These are phyloP conservation scores for Phorcus lineatus DNA, from an alignment of 2,888 invertebrate genomes.

Conservation along the genomic window DNA sequence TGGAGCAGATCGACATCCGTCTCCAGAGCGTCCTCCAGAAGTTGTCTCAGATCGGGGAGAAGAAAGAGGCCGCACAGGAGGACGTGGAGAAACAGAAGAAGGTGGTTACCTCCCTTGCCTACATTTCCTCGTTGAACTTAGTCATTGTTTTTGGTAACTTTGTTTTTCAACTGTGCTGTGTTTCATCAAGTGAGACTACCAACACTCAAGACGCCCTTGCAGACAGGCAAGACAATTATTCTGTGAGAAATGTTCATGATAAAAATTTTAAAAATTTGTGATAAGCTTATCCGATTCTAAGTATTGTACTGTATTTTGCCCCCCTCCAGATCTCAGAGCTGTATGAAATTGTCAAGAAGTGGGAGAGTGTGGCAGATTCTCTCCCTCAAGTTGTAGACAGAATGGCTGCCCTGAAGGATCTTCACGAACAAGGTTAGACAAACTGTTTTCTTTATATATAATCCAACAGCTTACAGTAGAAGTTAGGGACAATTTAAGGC, in stretches of 20 bases:
- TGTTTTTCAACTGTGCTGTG: no score
- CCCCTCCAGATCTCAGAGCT: slow-evolving; percentile 86
- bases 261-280: no score
- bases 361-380: slow-evolving; percentile 87
- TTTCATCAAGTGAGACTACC: no score
- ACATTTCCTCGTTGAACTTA: no score
- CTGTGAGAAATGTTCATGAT: no score
- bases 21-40: slow-evolving; percentile 85
- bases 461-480: background rate
- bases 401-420: slow-evolving; percentile 88
- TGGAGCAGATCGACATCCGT: slow-evolving; percentile 90
- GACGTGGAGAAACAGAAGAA: slow-evolving; percentile 76
- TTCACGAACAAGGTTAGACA: slow-evolving; percentile 89
- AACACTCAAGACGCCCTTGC: no score
- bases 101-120: slow-evolving; percentile 52
- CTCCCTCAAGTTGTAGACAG: slow-evolving; percentile 88
- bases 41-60: slow-evolving; percentile 83
- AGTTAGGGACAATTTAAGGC: background rate
- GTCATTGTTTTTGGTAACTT: no score
- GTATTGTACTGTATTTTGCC: no score
- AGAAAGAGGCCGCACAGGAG: slow-evolving; percentile 79
- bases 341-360: slow-evolving; percentile 90
- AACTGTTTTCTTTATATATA: no score
- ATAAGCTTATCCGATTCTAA: no score
- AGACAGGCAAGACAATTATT: no score